Conservation (phyloP, 2,888 invertebrate genomes). For the Cenopis cana region DNA sequence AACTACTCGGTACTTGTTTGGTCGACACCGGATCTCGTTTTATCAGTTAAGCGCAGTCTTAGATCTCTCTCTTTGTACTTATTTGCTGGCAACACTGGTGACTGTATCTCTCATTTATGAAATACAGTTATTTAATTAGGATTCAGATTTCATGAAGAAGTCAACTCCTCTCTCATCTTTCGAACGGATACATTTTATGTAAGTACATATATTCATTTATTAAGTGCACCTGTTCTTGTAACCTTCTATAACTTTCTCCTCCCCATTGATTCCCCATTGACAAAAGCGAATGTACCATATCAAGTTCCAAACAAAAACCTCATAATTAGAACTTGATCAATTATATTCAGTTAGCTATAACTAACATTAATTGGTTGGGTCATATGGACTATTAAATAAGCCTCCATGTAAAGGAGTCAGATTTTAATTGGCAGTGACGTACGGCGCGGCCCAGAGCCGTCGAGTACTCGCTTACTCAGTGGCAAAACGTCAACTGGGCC, state of each 20-base stretch:
- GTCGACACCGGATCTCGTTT: too few species aligned
- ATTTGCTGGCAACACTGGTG: too few species aligned
- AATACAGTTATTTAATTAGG: too few species aligned
- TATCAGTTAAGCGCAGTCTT: too few species aligned
- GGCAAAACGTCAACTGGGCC: conserved; percentile 2
- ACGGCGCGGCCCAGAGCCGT: conserved; percentile 44
- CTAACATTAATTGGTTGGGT: neutral
- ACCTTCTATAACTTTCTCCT: too few species aligned
- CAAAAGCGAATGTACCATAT: neutral
- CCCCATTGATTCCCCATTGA: too few species aligned
- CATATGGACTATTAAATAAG: neutral
- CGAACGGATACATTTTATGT: neutral
- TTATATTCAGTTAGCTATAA: neutral
- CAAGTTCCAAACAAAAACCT: neutral
- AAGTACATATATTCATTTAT: neutral
- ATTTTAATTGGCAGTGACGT: conserved; percentile 76
- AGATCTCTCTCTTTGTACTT: too few species aligned
- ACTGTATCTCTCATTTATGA: too few species aligned
- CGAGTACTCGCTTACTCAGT: neutral
- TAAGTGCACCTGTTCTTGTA: neutral
- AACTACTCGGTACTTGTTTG: too few species aligned
- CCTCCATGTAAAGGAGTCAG: conserved; percentile 67
- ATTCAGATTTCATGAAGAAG: too few species aligned
- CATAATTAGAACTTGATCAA: neutral
- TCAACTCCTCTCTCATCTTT: neutral